phyloP scores from a whole-genome alignment of 2,113 vertebrate species.

The Loxodonta africana region DNA sequence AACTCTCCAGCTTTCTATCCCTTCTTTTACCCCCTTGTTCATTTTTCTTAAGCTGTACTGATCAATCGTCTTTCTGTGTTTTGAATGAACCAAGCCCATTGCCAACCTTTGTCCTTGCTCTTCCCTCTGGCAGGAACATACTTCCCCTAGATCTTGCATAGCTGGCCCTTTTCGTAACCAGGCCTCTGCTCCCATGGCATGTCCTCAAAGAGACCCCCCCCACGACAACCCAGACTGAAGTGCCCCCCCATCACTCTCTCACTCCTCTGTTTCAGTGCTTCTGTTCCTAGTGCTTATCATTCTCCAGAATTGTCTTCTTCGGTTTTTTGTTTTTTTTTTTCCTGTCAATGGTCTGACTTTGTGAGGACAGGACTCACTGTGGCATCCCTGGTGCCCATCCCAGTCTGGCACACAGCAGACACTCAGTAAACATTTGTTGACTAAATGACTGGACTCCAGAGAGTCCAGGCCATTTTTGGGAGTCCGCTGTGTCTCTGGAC shows the following conservation, averaged over 20 bases:
- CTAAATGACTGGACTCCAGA: not conserved
- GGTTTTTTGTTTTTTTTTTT: not conserved
- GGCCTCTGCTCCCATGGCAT: not conserved
- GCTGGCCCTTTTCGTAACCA: not conserved
- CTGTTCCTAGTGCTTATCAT: not conserved
- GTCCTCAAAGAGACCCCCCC: not conserved
- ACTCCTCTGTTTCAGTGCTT: not conserved
- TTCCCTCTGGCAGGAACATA: not conserved
- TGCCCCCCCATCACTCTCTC: not conserved
- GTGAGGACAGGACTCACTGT: not conserved
- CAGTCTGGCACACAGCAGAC: constrained; percentile 23
- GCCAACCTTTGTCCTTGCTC: not conserved
- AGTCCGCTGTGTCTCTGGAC: constrained; percentile 11
- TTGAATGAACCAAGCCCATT: not conserved
- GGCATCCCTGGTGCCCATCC: not conserved
- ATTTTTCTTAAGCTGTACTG: not conserved
- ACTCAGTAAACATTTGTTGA: not conserved
- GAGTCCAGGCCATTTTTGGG: not conserved
- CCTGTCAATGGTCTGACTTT: not conserved
- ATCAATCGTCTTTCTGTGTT: not conserved
- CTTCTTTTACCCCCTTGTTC: not conserved
- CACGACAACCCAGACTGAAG: not conserved
- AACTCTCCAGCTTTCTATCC: not conserved
- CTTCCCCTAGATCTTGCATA: not conserved
- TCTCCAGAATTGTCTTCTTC: constrained; percentile 12